These are phyloP conservation scores for Sebastes diploproa DNA, from an alignment of 2,797 vertebrate species.

Conservation along the genomic window DNA sequence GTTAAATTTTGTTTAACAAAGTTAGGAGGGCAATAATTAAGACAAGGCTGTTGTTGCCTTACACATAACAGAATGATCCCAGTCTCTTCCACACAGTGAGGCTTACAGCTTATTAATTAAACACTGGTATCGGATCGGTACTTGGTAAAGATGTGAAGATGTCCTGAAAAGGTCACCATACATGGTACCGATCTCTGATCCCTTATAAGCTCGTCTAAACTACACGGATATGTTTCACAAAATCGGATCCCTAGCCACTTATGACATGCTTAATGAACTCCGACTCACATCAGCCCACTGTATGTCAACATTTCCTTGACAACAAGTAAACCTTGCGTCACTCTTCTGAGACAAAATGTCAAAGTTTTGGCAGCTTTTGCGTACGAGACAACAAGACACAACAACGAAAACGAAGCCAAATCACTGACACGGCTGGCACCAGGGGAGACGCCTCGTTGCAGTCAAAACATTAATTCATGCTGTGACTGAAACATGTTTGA, in stretches of 20 bases:
- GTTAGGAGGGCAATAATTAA: no score
- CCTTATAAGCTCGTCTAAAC: neutral
- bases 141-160: no score
- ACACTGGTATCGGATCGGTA: no score
- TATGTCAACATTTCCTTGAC: slow-evolving; percentile 16
- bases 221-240: neutral
- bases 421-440: neutral
- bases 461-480: neutral
- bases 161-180: no score
- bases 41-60: no score
- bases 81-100: no score
- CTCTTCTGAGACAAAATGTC: slow-evolving; percentile 11
- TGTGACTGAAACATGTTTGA: neutral
- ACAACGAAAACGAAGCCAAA: slow-evolving; percentile 16
- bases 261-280: neutral
- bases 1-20: no score
- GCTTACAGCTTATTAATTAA: no score
- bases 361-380: slow-evolving; percentile 5
- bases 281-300: neutral
- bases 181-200: neutral
- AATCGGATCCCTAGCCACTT: neutral
- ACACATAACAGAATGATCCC: no score
- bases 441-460: slow-evolving; percentile 23
- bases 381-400: slow-evolving; percentile 6
- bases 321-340: slow-evolving; percentile 1